phyloP scores from a whole-genome alignment of 2,113 vertebrate species.

The Pluvialis apricaria region DNA sequence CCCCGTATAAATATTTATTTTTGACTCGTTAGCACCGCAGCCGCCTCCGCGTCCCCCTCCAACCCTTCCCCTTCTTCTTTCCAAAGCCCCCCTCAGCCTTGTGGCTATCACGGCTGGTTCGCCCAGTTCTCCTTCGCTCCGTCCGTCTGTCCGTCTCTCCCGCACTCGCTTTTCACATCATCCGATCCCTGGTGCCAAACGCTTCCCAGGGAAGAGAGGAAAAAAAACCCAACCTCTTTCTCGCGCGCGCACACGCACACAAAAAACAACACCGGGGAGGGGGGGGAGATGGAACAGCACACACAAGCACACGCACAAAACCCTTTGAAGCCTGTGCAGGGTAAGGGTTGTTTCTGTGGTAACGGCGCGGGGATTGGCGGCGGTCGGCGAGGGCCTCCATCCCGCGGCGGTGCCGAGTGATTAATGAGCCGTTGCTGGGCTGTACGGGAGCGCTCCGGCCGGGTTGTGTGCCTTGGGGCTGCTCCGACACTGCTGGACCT shows the following conservation, averaged over 20 bases:
- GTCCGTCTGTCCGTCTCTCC: neutral
- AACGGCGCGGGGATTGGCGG: constrained; percentile 74
- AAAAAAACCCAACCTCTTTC: neutral
- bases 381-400: constrained; percentile 57
- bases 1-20: constrained; percentile 71
- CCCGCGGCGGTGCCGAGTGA: constrained; percentile 64
- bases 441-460: neutral
- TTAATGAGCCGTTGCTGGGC: constrained; percentile 63
- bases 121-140: neutral
- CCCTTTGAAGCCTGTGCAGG: constrained; percentile 73
- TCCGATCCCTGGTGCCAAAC: neutral
- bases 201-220: constrained; percentile 49
- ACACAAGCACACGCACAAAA: constrained; percentile 61
- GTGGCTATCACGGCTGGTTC: neutral
- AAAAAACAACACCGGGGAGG: constrained; percentile 19
- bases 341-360: constrained; percentile 82
- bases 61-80: neutral
- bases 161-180: neutral
- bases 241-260: neutral
- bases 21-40: constrained; percentile 35
- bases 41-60: neutral
- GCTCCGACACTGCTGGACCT: accelerated
- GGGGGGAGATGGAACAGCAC: constrained; percentile 25
- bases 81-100: neutral
- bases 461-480: neutral